Evolutionary conservation across 2,113 vertebrate species (phyloP).

Genomic region (Brevimyrus niger): DNA sequence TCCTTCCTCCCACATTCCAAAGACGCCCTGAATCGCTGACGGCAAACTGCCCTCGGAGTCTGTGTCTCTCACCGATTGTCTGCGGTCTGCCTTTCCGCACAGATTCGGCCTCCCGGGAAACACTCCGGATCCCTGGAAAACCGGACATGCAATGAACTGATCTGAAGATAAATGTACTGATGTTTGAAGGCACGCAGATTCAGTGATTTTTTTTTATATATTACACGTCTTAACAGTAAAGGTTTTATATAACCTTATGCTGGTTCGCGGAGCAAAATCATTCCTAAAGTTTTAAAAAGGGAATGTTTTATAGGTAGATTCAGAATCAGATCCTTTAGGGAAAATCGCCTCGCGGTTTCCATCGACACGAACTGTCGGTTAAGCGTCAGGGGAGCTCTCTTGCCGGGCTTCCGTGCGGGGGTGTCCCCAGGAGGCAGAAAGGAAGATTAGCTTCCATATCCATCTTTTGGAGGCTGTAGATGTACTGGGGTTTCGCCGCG

Average conservation of each 20-base stretch:
- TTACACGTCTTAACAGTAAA: background rate
- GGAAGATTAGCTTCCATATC: background rate
- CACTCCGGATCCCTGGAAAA: background rate
- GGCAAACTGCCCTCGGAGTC: background rate
- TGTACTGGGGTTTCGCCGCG: background rate
- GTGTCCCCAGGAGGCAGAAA: background rate
- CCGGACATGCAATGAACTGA: background rate
- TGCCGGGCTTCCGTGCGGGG: background rate
- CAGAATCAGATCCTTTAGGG: background rate
- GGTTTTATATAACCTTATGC: background rate
- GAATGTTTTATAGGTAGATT: background rate
- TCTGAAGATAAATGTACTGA: background rate
- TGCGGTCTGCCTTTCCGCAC: background rate
- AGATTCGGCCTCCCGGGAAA: background rate
- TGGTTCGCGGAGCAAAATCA: background rate
- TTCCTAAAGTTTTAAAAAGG: background rate
- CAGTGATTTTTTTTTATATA: background rate
- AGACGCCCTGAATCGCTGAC: background rate
- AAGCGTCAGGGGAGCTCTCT: background rate
- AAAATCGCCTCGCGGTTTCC: background rate
- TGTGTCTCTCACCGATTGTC: background rate
- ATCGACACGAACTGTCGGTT: background rate
- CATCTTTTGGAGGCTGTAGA: background rate
- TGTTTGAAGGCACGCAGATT: background rate
- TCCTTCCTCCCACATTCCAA: conserved; percentile 1